Base-by-base conservation (phyloP, 1,140 invertebrate species). In the Drosophila neocordata region DNA sequence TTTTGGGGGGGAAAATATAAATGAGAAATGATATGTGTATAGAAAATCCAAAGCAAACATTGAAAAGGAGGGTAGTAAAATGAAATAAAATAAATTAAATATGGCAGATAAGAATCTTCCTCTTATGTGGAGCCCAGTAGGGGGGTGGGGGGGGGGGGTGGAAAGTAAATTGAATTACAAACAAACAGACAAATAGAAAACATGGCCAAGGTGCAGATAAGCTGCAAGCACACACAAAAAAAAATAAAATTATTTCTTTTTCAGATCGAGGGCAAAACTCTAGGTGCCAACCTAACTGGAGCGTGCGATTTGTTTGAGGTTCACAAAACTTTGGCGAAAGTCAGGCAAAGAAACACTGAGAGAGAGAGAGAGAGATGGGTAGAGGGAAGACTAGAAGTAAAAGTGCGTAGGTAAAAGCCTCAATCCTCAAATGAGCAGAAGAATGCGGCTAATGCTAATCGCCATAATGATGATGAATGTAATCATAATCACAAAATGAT, bases 331-430 rank as follows among this genome's bases (percentile, higher is more conserved):
- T 78, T 82, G 77, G 53, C 73, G 53, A 69, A 52, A 68, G 41
- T 69, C 24, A 44, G 24, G 37, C 8, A 41, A 22, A 20, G 37
- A 38, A 6, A 6, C 1, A 6, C 13, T 38, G 57, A 51, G 8
- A 35, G 27, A 34, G 8, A 51, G 13, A 69, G 63, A 57, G 41
- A 9, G 41, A 13, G 7, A 11, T 1, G 52, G 24, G 11, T 20
- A 4, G 4, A 7, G 59, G 20, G 24, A 11, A 53, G 5, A 6
- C 6, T 31, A 31, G 69, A 44, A 73, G 83, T 88, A 88, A 88
- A 79, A 87, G 83, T 87, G 83, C 83, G 83, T 87, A 87, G 82
- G 82, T 79, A 87, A 82, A 76, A 84, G 77, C 77, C 74, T 52
- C 35, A 31, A 55, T 22, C 53, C 22, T 55, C 22, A n/a, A 6